Evolutionary conservation across 1,140 invertebrate genomes (phyloP), one percentile per base, ranked within the genome.

Genomic region (Thaumatotibia leucotreta): DNA sequence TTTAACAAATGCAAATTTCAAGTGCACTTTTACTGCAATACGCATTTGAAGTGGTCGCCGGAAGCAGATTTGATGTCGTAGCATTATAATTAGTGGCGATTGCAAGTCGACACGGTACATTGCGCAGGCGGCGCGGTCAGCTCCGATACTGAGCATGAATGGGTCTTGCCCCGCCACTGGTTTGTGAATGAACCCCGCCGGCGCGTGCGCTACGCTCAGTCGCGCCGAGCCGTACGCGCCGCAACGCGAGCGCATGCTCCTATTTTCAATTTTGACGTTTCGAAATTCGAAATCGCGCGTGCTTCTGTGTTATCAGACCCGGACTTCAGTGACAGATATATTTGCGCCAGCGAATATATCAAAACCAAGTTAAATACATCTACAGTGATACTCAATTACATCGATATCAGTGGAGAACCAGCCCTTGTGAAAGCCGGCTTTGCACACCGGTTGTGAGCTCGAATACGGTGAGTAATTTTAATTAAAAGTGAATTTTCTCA

Each of bases 161-260:
- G 86, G 77, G 76, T 73, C 73, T 63, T 68, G 65, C 83, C 79
- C 84, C 84, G 79, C 84, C 84, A 80, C 79, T 79, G 75, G 69
- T 83, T 86, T 86, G 84, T 89, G 87, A 89, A 89, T 89, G 87
- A 88, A 88, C 74, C 82, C 80, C 83, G 79, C 77, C 80, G 85
- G 84, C 86, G 84, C 84, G 85, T 86, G 86, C 73, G 77, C 70
- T 76, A 73, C 78, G 82, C 68, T 87, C 86, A 89, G 86, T 89
- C 84, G 85, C 82, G 80, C 76, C 80, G 78, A 79, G 68, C 64
- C 74, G 39, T 45, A 69, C 80, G 86, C 82, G 75, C 74, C 61
- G 76, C 67, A 75, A 84, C 84, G 79, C 82, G 80, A 81, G 82
- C 77, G 80, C 82, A 85, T 75, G 77, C 69, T 63, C 45, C 61